Conservation (phyloP, 2,888 invertebrate species). For the Dorcus parallelipipedus region DNA sequence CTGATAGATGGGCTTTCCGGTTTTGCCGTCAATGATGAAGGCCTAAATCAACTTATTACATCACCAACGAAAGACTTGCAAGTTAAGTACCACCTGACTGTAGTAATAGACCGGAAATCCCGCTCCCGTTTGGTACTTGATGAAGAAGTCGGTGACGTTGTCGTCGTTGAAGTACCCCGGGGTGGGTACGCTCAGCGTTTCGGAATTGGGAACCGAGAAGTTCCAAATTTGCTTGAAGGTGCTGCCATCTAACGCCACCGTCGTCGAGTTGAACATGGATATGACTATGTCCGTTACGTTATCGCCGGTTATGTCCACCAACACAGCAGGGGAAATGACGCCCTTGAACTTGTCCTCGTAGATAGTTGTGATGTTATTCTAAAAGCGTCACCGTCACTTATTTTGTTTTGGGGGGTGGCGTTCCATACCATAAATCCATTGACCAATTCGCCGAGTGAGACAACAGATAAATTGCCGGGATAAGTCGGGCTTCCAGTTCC, state of each 20-base stretch:
- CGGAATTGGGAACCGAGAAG: constrained; percentile 61
- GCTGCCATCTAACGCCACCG: constrained; percentile 69
- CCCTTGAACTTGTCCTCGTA: constrained; percentile 62
- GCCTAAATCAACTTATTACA: constrained; percentile 43
- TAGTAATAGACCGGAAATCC: constrained; percentile 73
- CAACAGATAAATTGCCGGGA: constrained; percentile 66
- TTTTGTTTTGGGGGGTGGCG: too few species aligned
- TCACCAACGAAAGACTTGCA: not conserved
- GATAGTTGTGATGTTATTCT: constrained; percentile 40
- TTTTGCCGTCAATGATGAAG: constrained; percentile 59
- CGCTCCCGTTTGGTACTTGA: constrained; percentile 65
- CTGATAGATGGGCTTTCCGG: constrained; percentile 57
- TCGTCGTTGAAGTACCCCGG: constrained; percentile 78
- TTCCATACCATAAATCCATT: constrained; percentile 50
- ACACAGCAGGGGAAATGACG: constrained; percentile 62
- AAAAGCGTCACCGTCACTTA: not conserved
- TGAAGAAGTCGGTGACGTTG: constrained; percentile 72
- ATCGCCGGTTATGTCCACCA: constrained; percentile 72
- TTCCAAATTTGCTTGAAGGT: constrained; percentile 71
- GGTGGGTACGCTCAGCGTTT: constrained; percentile 72
- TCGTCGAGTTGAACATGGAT: constrained; percentile 68
- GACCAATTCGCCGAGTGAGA: constrained; percentile 56
- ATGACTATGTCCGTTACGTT: constrained; percentile 68
- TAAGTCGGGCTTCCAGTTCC: constrained; percentile 73
- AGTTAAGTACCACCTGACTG: constrained; percentile 56